Conservation (phyloP, 2,888 invertebrate species). For the Diarsia mendica region DNA sequence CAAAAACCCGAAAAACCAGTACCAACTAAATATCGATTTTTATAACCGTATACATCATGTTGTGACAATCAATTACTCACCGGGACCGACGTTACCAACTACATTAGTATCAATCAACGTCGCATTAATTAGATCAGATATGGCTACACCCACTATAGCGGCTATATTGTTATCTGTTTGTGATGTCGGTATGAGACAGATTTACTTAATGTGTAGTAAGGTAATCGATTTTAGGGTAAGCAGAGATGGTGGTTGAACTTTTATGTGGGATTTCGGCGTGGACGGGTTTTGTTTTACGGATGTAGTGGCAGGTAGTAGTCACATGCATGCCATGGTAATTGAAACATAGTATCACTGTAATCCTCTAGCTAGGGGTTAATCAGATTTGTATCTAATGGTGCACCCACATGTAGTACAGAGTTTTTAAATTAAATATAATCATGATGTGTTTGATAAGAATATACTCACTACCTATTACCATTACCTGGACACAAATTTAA, state of each 20-base stretch:
- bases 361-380: background rate
- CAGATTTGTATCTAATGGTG: background rate
- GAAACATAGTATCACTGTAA: background rate
- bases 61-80: slow-evolving; percentile 89
- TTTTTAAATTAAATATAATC: background rate
- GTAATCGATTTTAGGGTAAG: slow-evolving; percentile 4
- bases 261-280: background rate
- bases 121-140: slow-evolving; percentile 89
- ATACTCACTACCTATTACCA: background rate
- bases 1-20: slow-evolving; percentile 46
- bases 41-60: slow-evolving; percentile 80
- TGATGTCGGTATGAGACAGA: slow-evolving; percentile 56
- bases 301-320: background rate
- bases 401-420: background rate
- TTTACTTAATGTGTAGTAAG: slow-evolving; percentile 46
- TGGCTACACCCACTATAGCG: slow-evolving; percentile 76
- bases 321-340: background rate
- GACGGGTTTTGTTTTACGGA: background rate
- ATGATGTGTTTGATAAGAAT: background rate
- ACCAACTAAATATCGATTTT: slow-evolving; percentile 70
- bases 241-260: slow-evolving; percentile 1
- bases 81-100: slow-evolving; percentile 78
- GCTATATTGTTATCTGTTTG: slow-evolving; percentile 65
- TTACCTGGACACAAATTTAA: background rate
- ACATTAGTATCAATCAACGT: slow-evolving; percentile 90